Evolutionary conservation across 2,797 vertebrate species (phyloP), one percentile per base, ranked within the genome.

Genomic region (Caiman crocodilus): DNA sequence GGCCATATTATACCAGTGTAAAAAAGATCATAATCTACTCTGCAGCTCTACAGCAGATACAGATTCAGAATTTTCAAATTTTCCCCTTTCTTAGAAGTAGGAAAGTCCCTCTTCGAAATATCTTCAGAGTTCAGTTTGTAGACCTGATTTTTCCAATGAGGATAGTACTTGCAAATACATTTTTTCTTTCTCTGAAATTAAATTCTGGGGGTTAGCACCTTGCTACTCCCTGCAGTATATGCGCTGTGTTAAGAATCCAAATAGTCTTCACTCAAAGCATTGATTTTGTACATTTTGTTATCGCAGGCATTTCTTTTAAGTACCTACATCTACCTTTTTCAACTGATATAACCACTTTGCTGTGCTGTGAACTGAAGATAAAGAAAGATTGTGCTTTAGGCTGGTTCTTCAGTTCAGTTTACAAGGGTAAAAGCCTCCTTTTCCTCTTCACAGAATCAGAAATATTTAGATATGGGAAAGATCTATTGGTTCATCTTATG

Each of bases 181-280:
- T 81, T 55, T 71, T 14, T 87, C 23, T 30, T 28, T 3, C 14
- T 18, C 0, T 88, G 58, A 59, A n/a, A 26, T 77, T 73, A 73
- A 16, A 50, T 73, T 73, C 16, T 73, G 69, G 14, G 25, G 57
- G 77, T 28, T 50, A 58, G 73, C 32, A 63, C 50, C 14, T 26
- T 42, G 65, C 83, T 81, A 21, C 30, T 71, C 59, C 55, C 59
- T 85, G 26, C 65, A 77, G 2, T 84, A 93, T 94, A 74, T 83
- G 4, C 85, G 74, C 90, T 92, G 77, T 90, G 82, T 85, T 26
- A 89, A 79, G 84, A 94, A 96, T 96, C 85, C 20, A 32, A 1
- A 69, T 88, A 21, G 16, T 85, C 86, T 89, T 88, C 55, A 79
- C 18, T 87, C 56, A 80, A 13, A 57, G 13, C 83, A 89, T 61